Evolutionary conservation across 2,888 invertebrate species (phyloP).

Genomic region (Athetis lepigone): DNA sequence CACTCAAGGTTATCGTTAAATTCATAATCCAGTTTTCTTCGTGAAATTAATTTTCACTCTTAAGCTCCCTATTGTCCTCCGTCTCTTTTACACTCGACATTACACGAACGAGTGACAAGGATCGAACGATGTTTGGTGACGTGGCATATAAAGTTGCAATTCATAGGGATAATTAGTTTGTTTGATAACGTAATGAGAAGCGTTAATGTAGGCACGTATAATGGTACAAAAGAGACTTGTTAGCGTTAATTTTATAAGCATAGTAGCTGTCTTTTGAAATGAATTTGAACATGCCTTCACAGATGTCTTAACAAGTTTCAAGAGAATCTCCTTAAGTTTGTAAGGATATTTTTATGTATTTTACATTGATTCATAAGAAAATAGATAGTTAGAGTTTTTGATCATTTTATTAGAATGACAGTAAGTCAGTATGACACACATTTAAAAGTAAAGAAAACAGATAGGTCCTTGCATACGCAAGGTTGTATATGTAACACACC

Average conservation of each 20-base stretch:
- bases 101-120: conserved; percentile 30
- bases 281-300: no score
- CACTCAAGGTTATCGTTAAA: conserved; percentile 15
- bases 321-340: no score
- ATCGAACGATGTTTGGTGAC: conserved; percentile 36
- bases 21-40: conserved; percentile 42
- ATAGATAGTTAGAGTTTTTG: no score
- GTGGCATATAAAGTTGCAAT: conserved; percentile 46
- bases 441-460: no score
- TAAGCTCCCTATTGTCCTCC: conserved; percentile 2
- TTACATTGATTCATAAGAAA: no score
- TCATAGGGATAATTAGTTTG: conserved; percentile 61
- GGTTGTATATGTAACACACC: no score
- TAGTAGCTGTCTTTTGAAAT: no score
- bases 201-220: conserved; percentile 8
- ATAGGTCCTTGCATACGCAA: no score
- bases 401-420: no score
- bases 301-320: no score
- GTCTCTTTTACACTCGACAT: conserved; percentile 22
- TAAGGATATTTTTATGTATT: no score
- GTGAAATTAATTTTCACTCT: conserved; percentile 38
- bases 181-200: conserved; percentile 50
- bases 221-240: background rate
- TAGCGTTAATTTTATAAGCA: background rate
- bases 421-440: no score